phyloP scores from a whole-genome alignment of 2,888 invertebrate genomes.

The Colletes collaris region DNA sequence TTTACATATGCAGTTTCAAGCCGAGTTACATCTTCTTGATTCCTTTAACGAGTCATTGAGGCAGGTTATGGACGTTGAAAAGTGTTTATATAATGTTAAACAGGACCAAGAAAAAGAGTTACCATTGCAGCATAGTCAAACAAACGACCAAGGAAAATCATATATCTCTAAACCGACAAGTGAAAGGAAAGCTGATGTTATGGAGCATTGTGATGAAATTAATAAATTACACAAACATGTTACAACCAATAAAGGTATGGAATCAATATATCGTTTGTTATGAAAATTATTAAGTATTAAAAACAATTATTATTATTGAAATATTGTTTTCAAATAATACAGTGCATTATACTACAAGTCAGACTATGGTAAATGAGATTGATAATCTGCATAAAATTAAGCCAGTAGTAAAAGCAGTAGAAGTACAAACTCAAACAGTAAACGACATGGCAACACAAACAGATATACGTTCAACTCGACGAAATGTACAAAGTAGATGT shows the following conservation, averaged over 20 bases:
- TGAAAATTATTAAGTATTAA: not conserved
- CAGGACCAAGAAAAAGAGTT: conserved; percentile 71
- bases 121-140: conserved; percentile 62
- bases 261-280: conserved; percentile 2
- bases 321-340: conserved; percentile 10
- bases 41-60: conserved; percentile 86
- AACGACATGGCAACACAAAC: conserved; percentile 82
- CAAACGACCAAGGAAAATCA: conserved; percentile 67
- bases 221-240: conserved; percentile 34
- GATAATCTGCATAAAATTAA: conserved; percentile 63
- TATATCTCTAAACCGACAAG: conserved; percentile 58
- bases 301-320: conserved; percentile 11
- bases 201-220: conserved; percentile 32
- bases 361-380: conserved; percentile 35
- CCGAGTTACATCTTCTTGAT: conserved; percentile 86
- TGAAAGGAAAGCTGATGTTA: conserved; percentile 44
- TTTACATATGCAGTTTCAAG: conserved; percentile 86
- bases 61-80: conserved; percentile 85
- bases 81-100: conserved; percentile 76
- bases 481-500: conserved; percentile 59
- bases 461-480: conserved; percentile 67
- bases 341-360: conserved; percentile 36
- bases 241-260: conserved; percentile 50
- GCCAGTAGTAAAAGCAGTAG: conserved; percentile 75
- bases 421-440: conserved; percentile 81